phyloP scores from a whole-genome alignment of 2,888 invertebrate genomes.

The Campoplex nolae region DNA sequence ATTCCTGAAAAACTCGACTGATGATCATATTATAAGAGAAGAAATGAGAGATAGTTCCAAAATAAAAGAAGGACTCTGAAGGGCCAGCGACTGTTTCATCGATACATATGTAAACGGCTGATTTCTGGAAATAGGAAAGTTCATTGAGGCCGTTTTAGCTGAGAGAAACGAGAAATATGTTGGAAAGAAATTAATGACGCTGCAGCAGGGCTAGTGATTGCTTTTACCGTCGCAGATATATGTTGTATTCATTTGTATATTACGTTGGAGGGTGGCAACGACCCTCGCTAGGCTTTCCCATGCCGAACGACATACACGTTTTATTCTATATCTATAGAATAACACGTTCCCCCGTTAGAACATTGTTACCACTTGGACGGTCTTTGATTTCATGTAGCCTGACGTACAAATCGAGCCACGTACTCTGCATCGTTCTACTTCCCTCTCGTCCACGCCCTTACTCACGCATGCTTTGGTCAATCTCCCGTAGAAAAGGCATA shows the following conservation, averaged over 20 bases:
- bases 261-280: constrained; percentile 11
- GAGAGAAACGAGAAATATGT: not conserved
- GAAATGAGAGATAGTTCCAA: not conserved
- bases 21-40: not conserved
- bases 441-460: constrained; percentile 44
- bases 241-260: constrained; percentile 25
- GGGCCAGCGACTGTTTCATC: too few relatives aligned
- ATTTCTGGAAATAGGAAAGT: not conserved
- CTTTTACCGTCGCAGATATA: not conserved
- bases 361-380: constrained; percentile 72
- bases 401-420: constrained; percentile 73
- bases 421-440: constrained; percentile 48
- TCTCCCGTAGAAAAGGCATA: constrained; percentile 80
- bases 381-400: constrained; percentile 78
- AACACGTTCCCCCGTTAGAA: constrained; percentile 27
- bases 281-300: constrained; percentile 40
- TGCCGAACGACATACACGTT: constrained; percentile 15
- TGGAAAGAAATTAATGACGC: constrained; percentile 14
- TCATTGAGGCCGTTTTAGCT: not conserved
- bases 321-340: not conserved
- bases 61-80: not conserved
- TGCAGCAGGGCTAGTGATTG: constrained; percentile 24
- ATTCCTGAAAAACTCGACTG: not conserved
- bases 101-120: too few relatives aligned
- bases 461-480: constrained; percentile 76